phyloP scores from a whole-genome alignment of 2,797 vertebrate genomes.

The Helicolenus hilgendorfi region DNA sequence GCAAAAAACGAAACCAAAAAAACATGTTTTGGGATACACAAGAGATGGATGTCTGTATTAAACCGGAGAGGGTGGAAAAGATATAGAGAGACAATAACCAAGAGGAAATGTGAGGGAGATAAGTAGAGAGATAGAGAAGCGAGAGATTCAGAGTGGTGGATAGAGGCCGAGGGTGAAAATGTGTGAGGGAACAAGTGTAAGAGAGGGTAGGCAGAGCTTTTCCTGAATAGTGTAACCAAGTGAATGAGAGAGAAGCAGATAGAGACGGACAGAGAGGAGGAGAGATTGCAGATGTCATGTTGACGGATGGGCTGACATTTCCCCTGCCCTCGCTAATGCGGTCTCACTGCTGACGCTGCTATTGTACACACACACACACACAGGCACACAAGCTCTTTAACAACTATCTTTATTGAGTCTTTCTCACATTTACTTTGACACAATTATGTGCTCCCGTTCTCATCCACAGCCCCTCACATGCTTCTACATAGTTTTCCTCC shows the following conservation, averaged over 20 bases:
- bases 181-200: background rate
- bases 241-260: conserved; percentile 43
- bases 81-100: background rate
- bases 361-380: conserved; percentile 26
- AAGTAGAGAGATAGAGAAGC: background rate
- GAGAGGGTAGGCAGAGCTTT: background rate
- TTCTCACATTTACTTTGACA: conserved; percentile 29
- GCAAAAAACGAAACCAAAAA: background rate
- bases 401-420: conserved; percentile 33
- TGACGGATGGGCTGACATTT: conserved; percentile 77
- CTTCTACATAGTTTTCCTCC: background rate
- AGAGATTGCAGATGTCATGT: conserved; percentile 71
- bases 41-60: conserved; percentile 50
- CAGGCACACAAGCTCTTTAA: background rate
- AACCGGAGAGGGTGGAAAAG: background rate
- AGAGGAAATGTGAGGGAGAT: conserved; percentile 28
- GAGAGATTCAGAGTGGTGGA: conserved; percentile 18
- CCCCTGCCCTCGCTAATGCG: conserved; percentile 38
- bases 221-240: conserved; percentile 20
- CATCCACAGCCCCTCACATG: background rate
- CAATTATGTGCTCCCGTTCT: background rate
- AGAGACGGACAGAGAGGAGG: conserved; percentile 36
- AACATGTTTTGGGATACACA: background rate
- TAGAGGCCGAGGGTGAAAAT: background rate
- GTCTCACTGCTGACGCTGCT: conserved; percentile 65